These are phyloP conservation scores for Zaprionus capensis DNA, from an alignment of 1,140 invertebrate genomes.

Conservation along the genomic window DNA sequence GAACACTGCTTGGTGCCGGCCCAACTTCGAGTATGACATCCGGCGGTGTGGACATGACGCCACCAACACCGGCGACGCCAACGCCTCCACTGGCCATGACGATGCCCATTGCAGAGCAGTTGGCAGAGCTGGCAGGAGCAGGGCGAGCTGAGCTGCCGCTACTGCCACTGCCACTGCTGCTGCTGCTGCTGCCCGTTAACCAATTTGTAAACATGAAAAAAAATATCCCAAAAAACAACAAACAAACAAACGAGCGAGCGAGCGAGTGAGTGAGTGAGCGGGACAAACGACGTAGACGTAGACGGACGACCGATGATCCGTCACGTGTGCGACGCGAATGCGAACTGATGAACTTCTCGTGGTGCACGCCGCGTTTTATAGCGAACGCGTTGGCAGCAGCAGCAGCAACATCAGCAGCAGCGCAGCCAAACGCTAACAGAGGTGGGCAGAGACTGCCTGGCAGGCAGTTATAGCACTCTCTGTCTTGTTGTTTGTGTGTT, in stretches of 20 bases:
- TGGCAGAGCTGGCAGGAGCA: background rate
- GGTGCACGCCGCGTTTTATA: conserved; percentile 66
- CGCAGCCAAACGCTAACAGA: background rate
- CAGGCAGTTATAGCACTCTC: conserved; percentile 21
- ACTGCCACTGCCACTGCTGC: conserved; percentile 27
- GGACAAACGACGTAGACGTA: conserved; percentile 5
- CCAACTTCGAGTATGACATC: conserved; percentile 88
- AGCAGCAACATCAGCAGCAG: background rate
- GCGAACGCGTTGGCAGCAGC: conserved; percentile 19
- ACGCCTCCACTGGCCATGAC: conserved; percentile 59
- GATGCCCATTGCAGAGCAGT: background rate
- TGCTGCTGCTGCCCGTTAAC: conserved; percentile 74
- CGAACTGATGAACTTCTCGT: conserved; percentile 72
- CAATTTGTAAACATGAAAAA: conserved; percentile 83
- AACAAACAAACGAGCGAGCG: background rate
- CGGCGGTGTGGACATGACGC: conserved; percentile 85
- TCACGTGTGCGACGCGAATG: conserved; percentile 69
- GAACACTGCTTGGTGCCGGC: conserved; percentile 85
- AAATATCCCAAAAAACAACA: conserved; percentile 30
- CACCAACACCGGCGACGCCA: conserved; percentile 11
- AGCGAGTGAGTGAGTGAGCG: background rate
- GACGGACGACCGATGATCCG: conserved; percentile 25
- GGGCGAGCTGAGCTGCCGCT: background rate
- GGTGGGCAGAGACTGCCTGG: conserved; percentile 3
- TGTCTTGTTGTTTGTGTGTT: background rate